phyloP scores from a whole-genome alignment of 2,113 vertebrate species.

The Colinus virginianus region DNA sequence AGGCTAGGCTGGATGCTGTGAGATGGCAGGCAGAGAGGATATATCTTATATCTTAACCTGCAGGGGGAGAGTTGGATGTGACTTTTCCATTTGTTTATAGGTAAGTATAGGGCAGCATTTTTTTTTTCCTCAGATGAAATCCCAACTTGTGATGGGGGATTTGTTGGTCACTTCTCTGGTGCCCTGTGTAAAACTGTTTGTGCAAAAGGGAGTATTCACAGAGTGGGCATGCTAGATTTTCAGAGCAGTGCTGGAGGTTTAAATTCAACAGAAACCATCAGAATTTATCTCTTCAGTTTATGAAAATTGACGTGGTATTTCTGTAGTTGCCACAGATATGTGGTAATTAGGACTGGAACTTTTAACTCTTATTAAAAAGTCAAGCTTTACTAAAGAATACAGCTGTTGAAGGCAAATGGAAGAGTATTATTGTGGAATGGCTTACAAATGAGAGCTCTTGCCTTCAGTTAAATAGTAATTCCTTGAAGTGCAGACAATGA shows the following conservation, averaged over 20 bases:
- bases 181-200: background rate
- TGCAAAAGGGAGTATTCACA: background rate
- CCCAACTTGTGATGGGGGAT: no score
- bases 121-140: background rate
- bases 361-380: background rate
- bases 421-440: background rate
- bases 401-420: conserved; percentile 1
- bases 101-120: background rate
- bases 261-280: background rate
- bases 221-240: background rate
- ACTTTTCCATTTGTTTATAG: background rate
- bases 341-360: background rate
- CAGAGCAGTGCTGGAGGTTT: background rate
- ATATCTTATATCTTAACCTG: background rate
- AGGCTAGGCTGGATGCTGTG: background rate
- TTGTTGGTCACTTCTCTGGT: background rate
- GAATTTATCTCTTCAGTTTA: background rate
- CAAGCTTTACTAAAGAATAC: background rate
- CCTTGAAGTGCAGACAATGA: background rate
- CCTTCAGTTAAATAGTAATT: conserved; percentile 21
- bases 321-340: background rate
- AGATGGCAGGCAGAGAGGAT: background rate
- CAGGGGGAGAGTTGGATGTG: background rate
- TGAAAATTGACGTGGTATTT: background rate
- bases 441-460: background rate